Conservation (phyloP, 2,113 vertebrate species). For the Danionella cerebrum region DNA sequence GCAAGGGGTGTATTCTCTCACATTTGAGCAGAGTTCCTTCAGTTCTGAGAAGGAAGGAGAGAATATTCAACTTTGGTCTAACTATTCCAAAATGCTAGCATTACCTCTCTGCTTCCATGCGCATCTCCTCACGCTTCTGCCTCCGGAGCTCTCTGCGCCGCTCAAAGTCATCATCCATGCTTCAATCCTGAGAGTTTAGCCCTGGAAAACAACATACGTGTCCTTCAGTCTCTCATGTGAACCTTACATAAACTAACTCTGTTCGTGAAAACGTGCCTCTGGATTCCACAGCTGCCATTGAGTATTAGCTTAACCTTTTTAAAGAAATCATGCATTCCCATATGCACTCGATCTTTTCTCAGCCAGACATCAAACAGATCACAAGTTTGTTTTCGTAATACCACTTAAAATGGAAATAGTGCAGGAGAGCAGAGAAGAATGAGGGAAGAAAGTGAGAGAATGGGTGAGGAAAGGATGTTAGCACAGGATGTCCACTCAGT, state of each 20-base stretch:
- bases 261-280: background rate
- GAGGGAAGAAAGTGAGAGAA: background rate
- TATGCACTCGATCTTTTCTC: constrained; percentile 14
- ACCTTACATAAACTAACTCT: background rate
- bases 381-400: constrained; percentile 27
- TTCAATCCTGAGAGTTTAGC: constrained; percentile 48
- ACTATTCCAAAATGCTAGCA: background rate
- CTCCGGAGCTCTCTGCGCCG: constrained; percentile 92
- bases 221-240: background rate
- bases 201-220: constrained; percentile 24
- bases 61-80: too few species aligned
- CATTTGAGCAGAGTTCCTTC: too few species aligned
- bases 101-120: constrained; percentile 91
- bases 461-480: constrained; percentile 32
- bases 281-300: constrained; percentile 1
- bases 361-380: constrained; percentile 27
- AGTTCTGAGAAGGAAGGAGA: too few species aligned
- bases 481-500: constrained; percentile 57
- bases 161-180: constrained; percentile 95
- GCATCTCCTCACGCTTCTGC: constrained; percentile 98
- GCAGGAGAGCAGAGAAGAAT: background rate
- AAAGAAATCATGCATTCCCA: constrained; percentile 16
- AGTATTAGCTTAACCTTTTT: constrained; percentile 30
- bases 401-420: constrained; percentile 31
- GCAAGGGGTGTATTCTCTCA: too few species aligned